Conservation (phyloP, 2,888 invertebrate species). For the Mechanitis mazaeus region DNA sequence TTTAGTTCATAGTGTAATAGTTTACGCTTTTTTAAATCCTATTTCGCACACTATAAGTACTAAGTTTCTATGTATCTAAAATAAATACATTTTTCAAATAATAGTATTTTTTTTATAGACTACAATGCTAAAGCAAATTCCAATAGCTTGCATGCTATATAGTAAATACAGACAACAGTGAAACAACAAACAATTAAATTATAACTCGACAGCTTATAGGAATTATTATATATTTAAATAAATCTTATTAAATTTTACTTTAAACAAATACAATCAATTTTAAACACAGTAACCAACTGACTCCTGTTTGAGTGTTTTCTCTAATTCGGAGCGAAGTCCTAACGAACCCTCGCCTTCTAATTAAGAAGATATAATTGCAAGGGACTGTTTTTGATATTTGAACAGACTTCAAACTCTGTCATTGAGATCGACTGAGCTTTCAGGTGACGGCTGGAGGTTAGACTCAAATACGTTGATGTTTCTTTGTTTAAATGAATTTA, state of each 20-base stretch:
- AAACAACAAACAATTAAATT: background rate
- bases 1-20: background rate
- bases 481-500: no score
- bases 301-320: constrained; percentile 29
- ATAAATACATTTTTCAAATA: no score
- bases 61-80: no score
- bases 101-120: no score
- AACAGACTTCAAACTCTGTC: constrained; percentile 40
- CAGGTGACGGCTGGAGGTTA: background rate
- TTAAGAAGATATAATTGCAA: constrained; percentile 56
- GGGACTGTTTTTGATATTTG: constrained; percentile 51
- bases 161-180: background rate
- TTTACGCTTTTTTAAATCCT: no score
- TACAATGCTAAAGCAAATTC: no score
- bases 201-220: no score
- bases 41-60: no score
- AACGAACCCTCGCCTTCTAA: constrained; percentile 42
- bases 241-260: background rate
- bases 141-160: no score
- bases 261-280: background rate
- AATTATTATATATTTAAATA: background rate
- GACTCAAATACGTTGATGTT: no score
- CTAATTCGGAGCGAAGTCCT: constrained; percentile 29
- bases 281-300: background rate
- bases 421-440: constrained; percentile 36